Percentiles rank a stretch among this genome's conserved stretches.
Conservation (phyloP, 37 sponge, comb jelly and placozoan species). For the Hexactinellida sp. region DNA sequence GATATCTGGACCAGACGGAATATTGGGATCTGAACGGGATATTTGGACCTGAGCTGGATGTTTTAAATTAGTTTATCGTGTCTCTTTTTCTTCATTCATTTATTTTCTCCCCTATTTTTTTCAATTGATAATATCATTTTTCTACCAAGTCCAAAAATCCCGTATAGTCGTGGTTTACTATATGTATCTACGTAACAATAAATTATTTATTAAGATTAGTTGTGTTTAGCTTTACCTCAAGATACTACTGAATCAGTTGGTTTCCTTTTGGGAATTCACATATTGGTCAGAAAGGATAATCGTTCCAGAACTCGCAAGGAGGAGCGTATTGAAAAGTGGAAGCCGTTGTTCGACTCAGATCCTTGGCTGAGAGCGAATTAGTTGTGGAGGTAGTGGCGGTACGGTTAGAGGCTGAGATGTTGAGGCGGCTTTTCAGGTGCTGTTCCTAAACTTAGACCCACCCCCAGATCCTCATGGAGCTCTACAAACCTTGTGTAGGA, state of each 20-base stretch:
- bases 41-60: too few relatives aligned
- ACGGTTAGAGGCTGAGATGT: not conserved
- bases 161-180: too few relatives aligned
- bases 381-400: not conserved
- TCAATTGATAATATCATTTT: too few relatives aligned
- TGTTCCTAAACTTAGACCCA: not conserved
- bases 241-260: not conserved
- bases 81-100: too few relatives aligned
- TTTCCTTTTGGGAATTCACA: not conserved
- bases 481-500: slow-evolving; percentile 3
- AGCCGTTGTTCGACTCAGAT: not conserved
- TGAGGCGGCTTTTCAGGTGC: not conserved
- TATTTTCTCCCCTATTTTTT: too few relatives aligned
- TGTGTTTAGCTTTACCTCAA: not conserved
- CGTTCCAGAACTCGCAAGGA: not conserved
- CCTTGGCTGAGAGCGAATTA: not conserved
- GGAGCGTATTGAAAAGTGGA: not conserved
- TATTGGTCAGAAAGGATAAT: not conserved
- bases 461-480: slow-evolving; percentile 1
- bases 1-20: too few relatives aligned
- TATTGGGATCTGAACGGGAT: too few relatives aligned
- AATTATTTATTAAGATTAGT: too few relatives aligned
- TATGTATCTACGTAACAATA: too few relatives aligned
- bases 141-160: too few relatives aligned
- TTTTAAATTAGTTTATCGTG: too few relatives aligned